Conservation (phyloP, 2,797 vertebrate species). For the Hydrophis major region DNA sequence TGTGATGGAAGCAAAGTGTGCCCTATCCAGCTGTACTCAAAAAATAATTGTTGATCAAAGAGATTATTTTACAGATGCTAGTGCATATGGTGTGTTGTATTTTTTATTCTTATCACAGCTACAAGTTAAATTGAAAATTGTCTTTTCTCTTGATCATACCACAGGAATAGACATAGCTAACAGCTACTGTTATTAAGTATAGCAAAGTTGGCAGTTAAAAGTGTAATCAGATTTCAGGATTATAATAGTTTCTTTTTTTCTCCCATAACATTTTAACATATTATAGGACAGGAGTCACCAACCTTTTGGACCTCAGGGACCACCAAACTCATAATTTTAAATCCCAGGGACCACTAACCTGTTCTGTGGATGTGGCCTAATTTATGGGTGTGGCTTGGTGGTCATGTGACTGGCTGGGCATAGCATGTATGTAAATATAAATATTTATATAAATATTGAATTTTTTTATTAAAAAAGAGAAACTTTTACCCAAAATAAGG, state of each 20-base stretch:
- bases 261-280: not conserved
- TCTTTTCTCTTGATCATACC: not conserved
- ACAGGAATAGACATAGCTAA: not conserved
- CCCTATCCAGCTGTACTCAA: not conserved
- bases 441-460: no score
- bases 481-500: no score
- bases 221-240: not conserved
- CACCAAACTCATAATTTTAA: no score
- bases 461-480: no score
- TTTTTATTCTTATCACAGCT: not conserved
- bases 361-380: no score
- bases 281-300: no score
- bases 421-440: no score
- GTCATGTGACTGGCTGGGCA: no score
- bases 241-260: not conserved
- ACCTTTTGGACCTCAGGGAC: no score
- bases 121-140: not conserved
- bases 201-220: not conserved
- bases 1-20: not conserved
- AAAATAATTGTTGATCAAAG: not conserved
- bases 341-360: no score
- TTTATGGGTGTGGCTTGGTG: no score
- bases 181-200: not conserved
- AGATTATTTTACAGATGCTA: not conserved
- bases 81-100: not conserved